Evolutionary conservation across 2,113 vertebrate species (phyloP).

Genomic region (Galemys pyrenaicus): DNA sequence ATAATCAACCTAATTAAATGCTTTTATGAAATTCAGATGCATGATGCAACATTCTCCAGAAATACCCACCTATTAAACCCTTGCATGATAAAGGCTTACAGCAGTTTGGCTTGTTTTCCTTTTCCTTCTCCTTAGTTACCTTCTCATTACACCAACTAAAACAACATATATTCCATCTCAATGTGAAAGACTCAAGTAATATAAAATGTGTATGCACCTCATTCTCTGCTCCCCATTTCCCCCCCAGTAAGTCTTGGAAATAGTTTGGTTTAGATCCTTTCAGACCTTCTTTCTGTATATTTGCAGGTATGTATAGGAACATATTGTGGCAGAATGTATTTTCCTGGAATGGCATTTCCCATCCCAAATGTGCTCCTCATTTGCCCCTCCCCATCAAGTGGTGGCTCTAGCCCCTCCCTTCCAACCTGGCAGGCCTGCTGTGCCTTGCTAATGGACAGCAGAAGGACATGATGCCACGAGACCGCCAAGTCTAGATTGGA

Average conservation of each 20-base stretch:
- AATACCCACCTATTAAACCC: neutral
- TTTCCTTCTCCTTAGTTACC: neutral
- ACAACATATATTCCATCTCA: neutral
- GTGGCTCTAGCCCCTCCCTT: neutral
- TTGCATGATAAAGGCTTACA: neutral
- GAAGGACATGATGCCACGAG: neutral
- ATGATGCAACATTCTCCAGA: neutral
- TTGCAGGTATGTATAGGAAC: neutral
- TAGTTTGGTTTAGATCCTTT: neutral
- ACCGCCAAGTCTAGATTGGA: neutral
- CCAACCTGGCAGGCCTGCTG: neutral
- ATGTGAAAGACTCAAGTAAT: neutral
- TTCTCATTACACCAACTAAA: neutral
- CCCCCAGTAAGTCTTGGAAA: neutral
- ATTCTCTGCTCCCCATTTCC: too few species aligned
- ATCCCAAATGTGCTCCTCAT: neutral
- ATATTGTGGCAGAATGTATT: neutral
- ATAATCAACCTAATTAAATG: neutral
- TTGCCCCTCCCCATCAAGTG: neutral
- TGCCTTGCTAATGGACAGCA: neutral
- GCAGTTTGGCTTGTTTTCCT: neutral
- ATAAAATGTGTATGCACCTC: neutral
- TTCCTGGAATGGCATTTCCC: neutral
- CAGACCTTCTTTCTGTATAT: neutral
- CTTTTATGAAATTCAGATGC: neutral